Base-by-base conservation (phyloP, 2,113 vertebrate genomes). In the Illadopsis cleaveri region DNA sequence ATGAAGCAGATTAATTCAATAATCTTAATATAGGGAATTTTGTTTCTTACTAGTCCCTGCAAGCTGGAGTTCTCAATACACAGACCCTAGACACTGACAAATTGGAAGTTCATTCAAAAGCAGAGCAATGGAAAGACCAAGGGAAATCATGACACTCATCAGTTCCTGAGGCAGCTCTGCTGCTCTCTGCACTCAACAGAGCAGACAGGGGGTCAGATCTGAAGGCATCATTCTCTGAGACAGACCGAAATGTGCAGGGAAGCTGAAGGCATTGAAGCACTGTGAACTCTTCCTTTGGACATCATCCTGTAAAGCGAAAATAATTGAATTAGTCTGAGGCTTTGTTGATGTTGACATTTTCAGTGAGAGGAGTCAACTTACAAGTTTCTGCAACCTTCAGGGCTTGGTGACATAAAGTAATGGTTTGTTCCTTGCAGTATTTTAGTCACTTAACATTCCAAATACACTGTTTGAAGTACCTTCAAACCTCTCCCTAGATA, bases 1-100 rank as follows among this genome's bases (percentile, higher is more conserved):
- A 24, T 70, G 89, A 89, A 93, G 73, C 38, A 84, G 53, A 89
- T 78, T 57, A 77, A 93, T 86, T 83, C 72, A 92, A 86, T 82
- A 90, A 75, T 70, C 47, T 78, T 86, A 68, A 78, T 75, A 75
- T 3, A 75, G 30, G 47, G 56, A 83, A 62, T 81, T 82, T 48
- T 57, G 5, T 80, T 73, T 78, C 44, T 89, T 21, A 30, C 28
- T 82, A 82, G 68, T 72, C 62, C 62, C 62, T 73, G 6, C 40
- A 69, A 61, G 25, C 16, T 53, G 47, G 53, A 94, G 31, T 33
- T 31, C 68, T 86, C 68, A 12, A 11, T 48, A 21, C 15, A 5
- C 10, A 47, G 27, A 64, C 42, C 44, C 58, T 35, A 40, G n/a
- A 76, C 82, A 71, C 21, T 23, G 64, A 68, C 17, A 94, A 82